These are phyloP conservation scores for Ptilodon capucinus DNA, from an alignment of 2,888 invertebrate species.

Conservation along the genomic window DNA sequence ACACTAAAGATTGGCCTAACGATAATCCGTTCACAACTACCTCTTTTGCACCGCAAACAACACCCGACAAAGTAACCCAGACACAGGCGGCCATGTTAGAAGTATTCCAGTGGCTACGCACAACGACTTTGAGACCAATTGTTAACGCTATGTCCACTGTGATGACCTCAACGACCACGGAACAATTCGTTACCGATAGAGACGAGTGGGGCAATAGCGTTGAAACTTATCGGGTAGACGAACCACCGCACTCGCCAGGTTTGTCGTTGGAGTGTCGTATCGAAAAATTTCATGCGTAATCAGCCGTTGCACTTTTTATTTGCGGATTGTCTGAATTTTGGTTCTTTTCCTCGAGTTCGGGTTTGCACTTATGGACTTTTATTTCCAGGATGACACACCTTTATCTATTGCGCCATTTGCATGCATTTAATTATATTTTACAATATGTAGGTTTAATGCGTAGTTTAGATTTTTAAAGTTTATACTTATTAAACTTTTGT, in stretches of 20 bases:
- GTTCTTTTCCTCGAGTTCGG: slow-evolving; percentile 39
- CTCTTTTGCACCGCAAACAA: slow-evolving; percentile 68
- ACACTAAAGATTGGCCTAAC: slow-evolving; percentile 75
- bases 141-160: slow-evolving; percentile 67
- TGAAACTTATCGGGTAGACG: slow-evolving; percentile 78
- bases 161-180: slow-evolving; percentile 57
- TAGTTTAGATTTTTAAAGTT: slow-evolving; percentile 19
- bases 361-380: slow-evolving; percentile 35
- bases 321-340: slow-evolving; percentile 51
- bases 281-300: slow-evolving; percentile 57
- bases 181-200: slow-evolving; percentile 63
- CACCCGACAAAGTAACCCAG: slow-evolving; percentile 73
- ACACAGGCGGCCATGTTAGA: slow-evolving; percentile 79
- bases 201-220: slow-evolving; percentile 77
- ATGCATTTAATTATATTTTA: slow-evolving; percentile 30
- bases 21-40: slow-evolving; percentile 79
- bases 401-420: slow-evolving; percentile 31
- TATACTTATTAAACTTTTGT: not conserved
- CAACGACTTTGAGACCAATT: slow-evolving; percentile 75
- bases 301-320: slow-evolving; percentile 72
- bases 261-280: slow-evolving; percentile 77
- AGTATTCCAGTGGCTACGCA: slow-evolving; percentile 78
- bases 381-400: slow-evolving; percentile 20
- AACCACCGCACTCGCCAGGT: slow-evolving; percentile 80
- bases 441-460: slow-evolving; percentile 13